phyloP scores from a whole-genome alignment of 2,113 vertebrate genomes.

The Halcyon senegalensis region DNA sequence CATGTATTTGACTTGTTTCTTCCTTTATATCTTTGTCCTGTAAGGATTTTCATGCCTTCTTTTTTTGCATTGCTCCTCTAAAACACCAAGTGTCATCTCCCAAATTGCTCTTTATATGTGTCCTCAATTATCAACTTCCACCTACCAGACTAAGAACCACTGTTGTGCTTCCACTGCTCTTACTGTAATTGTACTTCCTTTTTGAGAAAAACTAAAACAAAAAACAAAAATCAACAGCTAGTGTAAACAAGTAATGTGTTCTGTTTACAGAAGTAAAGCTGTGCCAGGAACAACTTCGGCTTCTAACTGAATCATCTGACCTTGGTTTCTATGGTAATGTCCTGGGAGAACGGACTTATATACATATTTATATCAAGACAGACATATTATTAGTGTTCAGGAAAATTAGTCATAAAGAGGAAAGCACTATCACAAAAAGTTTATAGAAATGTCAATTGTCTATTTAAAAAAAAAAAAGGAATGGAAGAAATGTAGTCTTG shows the following conservation, averaged over 20 bases:
- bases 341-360: not conserved
- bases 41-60: not conserved
- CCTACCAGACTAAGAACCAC: not conserved
- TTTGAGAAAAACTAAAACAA: not conserved
- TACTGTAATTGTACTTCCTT: not conserved
- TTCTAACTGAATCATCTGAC: slow-evolving; percentile 24
- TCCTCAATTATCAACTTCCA: not conserved
- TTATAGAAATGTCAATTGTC: not conserved
- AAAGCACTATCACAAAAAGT: not conserved
- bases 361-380: not conserved
- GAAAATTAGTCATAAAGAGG: slow-evolving; percentile 1
- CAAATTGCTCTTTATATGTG: not conserved
- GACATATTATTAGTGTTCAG: not conserved
- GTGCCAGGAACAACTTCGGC: not conserved
- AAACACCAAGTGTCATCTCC: not conserved
- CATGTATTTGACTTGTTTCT: not conserved
- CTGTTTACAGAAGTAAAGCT: not conserved
- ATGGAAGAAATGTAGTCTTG: not conserved
- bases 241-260: slow-evolving; percentile 13
- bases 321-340: not conserved
- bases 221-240: not conserved
- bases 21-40: not conserved
- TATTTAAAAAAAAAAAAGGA: not conserved
- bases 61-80: not conserved
- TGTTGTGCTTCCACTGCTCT: not conserved